Base-by-base conservation (phyloP, 2,113 vertebrate genomes). In the Amblyornis subalaris region DNA sequence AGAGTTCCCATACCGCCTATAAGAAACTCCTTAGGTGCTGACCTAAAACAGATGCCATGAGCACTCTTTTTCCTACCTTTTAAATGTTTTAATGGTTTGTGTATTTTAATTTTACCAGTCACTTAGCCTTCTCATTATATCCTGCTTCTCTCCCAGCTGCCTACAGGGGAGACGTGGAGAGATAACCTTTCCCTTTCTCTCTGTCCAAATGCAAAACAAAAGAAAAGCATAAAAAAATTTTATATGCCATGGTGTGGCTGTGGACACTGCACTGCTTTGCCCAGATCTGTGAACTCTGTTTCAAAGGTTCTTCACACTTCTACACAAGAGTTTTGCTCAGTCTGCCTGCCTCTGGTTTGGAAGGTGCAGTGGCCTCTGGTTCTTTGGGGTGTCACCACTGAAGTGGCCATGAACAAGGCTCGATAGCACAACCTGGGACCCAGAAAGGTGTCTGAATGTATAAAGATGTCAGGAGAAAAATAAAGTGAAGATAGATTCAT, bases 81-180 rank as follows among this genome's bases (percentile, higher is more conserved):
- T 80, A 80, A 96, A 93, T 14, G 16, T 74, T 94, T 90, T 71
- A 88, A 84, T 67, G 33, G 11, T 40, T 74, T 91, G 69, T 93
- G 48, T 84, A 35, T 80, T 96, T 94, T 90, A 93, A 88, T 93
- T 94, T 93, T 90, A 71, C 57, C n/a, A 51, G 53, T 65, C 69
- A 64, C 28, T 90, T 86, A 83, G 40, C n/a, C 44, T 83, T 80
- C 75, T 93, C 65, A 38, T 77, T 93, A 80, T 53, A 53, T 48
- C 17, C n/a, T 90, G 47, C 44, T 84, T 85, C 61, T 76, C 58
- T 66, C 26, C 81, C 45, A 31, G 36, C 38, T 90, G 47, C n/a
- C 75, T 91, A 38, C 36, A 64, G 47, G 31, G 36, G 31, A 88
- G 31, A 51, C 35, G 25, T 23, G 16, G 75, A 91, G 10, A 67